Percentiles rank a stretch among this genome's conserved stretches.
Conservation (phyloP, 92 coral and sea anemone species). For the Isaurus tuberculatus region DNA sequence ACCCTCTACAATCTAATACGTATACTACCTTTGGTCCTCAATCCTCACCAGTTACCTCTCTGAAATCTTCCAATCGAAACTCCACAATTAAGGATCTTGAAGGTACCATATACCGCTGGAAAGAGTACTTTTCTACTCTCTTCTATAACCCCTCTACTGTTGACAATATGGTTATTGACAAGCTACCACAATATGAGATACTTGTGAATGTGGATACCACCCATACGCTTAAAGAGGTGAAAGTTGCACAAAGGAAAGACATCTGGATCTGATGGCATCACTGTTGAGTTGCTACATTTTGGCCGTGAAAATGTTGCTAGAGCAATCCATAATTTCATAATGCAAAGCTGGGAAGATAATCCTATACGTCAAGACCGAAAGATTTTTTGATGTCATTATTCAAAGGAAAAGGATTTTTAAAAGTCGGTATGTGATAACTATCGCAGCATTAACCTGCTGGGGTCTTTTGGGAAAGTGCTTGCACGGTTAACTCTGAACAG, state of each 20-base stretch:
- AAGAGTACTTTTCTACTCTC: slow-evolving; percentile 21
- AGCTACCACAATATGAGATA: slow-evolving; percentile 4
- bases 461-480: slow-evolving; percentile 10
- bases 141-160: slow-evolving; percentile 14
- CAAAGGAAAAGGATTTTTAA: background rate
- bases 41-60: slow-evolving; percentile 5
- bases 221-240: slow-evolving; percentile 26
- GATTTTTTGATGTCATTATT: background rate
- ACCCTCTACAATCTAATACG: background rate
- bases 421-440: slow-evolving; percentile 1
- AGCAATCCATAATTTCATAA: background rate
- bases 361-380: background rate
- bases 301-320: background rate
- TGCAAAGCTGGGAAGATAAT: slow-evolving; percentile 12
- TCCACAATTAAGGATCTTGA: background rate
- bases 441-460: background rate
- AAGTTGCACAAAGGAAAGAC: slow-evolving; percentile 17
- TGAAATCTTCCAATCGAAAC: background rate
- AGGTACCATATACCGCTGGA: background rate
- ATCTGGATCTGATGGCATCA: slow-evolving; percentile 35
- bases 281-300: slow-evolving; percentile 3
- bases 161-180: background rate
- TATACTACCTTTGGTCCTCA: background rate
- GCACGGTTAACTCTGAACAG: slow-evolving; percentile 4
- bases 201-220: background rate